Percentiles rank a stretch among this genome's conserved stretches.
These are phyloP conservation scores for Zaprionus inermis DNA, from an alignment of 1,140 invertebrate species.

Conservation along the genomic window DNA sequence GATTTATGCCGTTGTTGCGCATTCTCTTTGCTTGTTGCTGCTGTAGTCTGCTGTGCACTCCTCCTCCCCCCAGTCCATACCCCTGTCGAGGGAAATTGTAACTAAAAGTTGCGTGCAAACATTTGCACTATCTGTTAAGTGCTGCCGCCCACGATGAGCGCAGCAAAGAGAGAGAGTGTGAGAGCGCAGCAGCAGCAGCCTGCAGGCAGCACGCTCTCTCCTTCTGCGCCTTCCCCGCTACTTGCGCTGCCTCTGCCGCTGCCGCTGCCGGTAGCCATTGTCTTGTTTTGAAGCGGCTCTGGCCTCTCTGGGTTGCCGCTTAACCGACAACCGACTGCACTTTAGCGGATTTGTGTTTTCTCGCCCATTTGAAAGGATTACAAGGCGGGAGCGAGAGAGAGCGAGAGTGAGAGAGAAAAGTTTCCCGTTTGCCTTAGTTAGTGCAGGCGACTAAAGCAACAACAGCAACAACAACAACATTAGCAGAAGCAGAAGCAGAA, in stretches of 20 bases:
- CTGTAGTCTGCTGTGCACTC: neutral
- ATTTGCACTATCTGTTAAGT: slow-evolving; percentile 72
- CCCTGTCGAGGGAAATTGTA: slow-evolving; percentile 43
- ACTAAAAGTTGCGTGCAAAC: slow-evolving; percentile 77
- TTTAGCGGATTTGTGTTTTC: slow-evolving; percentile 81
- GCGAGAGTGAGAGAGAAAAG: slow-evolving; percentile 42
- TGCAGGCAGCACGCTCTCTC: neutral
- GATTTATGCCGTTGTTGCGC: slow-evolving; percentile 71
- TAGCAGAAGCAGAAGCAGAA: neutral
- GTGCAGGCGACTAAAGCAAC: slow-evolving; percentile 36
- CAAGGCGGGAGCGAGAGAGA: slow-evolving; percentile 52
- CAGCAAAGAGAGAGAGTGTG: too few species aligned
- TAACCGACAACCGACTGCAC: slow-evolving; percentile 73
- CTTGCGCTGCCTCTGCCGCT: neutral
- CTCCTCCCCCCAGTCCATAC: neutral
- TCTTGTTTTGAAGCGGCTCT: slow-evolving; percentile 21
- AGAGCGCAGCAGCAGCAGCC: neutral
- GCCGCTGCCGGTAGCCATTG: slow-evolving; percentile 24
- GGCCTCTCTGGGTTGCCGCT: slow-evolving; percentile 30
- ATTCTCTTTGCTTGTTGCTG: slow-evolving; percentile 74
- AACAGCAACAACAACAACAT: slow-evolving; percentile 11
- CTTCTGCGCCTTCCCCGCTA: too few species aligned
- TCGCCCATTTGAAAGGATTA: slow-evolving; percentile 80
- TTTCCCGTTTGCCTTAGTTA: slow-evolving; percentile 34
- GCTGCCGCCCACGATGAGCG: slow-evolving; percentile 26